Evolutionary conservation across 1,140 invertebrate genomes (phyloP), one percentile per base, ranked within the genome.

Genomic region (Hyphantria cunea): DNA sequence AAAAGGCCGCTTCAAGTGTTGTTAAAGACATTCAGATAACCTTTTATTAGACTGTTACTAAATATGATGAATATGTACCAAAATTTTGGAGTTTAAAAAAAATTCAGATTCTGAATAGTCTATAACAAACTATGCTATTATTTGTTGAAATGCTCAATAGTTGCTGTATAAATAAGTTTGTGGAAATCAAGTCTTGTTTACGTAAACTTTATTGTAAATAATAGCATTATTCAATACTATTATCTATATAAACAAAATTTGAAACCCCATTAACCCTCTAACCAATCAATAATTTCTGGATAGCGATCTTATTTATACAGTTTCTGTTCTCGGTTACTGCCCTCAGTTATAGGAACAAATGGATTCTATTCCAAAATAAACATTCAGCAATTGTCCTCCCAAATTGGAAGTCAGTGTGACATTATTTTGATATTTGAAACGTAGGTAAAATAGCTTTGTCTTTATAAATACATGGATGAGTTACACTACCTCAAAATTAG

Each of bases 391-490:
- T 65, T 65, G 59, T 41, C 63, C 41, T 39, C 54, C 48, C 55
- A 64, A 64, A 59, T 49, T 45, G 50, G 49, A 59, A 33, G 48
- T 32, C 41, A 42, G 33, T 13, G 32, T 53, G 63, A 65, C 63
- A 52, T 65, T 65, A 64, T 64, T 65, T 52, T 65, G 63, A 59
- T 45, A 33, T 58, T 54, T 65, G 33, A 58, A 58, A 58, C 34
- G 44, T 39, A 39, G 17, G 32, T 49, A 12, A 17, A 49, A 25
- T 25, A 33, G 44, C 11, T 9, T 25, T 10, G 32, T 14, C 45
- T 58, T 49, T 39, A 58, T 58, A 58, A 58, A 58, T 58, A 58
- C 17, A 25, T 39, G 34, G 45, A 39, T 33, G 48, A 3, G 32
- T 8, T 47, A 34, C 44, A 45, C 33, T 13, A 4, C 13, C 12